These are phyloP conservation scores for Pterostichus niger DNA, from an alignment of 2,888 invertebrate species.

Conservation along the genomic window DNA sequence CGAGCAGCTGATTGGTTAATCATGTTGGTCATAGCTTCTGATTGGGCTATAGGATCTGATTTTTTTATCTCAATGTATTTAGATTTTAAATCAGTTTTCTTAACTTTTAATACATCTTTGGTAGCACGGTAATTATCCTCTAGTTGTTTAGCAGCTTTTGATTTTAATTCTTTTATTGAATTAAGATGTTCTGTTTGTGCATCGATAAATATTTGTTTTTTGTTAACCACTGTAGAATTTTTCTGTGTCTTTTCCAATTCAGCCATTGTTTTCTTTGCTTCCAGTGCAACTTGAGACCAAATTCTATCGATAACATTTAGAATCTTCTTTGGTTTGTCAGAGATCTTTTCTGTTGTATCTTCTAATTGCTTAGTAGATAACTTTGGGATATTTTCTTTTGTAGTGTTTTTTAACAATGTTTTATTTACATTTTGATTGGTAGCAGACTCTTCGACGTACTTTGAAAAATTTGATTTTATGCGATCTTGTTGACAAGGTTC, in stretches of 20 bases:
- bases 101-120: background rate
- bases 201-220: background rate
- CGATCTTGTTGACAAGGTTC: background rate
- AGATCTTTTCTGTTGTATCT: background rate
- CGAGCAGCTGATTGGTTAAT: background rate
- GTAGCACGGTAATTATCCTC: background rate
- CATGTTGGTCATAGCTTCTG: background rate
- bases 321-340: background rate
- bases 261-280: conserved; percentile 11
- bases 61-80: too few species aligned
- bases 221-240: background rate
- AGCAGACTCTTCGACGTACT: background rate
- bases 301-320: conserved; percentile 14
- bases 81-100: background rate
- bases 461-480: conserved; percentile 13
- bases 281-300: conserved; percentile 9
- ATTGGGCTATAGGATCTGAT: background rate
- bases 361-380: background rate
- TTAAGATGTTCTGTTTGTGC: conserved; percentile 8
- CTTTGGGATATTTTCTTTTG: background rate
- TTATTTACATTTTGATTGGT: conserved; percentile 3
- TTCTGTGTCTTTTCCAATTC: conserved; percentile 11
- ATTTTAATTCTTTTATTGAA: conserved; percentile 9
- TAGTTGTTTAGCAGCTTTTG: conserved; percentile 30
- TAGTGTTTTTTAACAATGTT: background rate